Evolutionary conservation across 2,113 vertebrate species (phyloP).

Genomic region (Toxostoma redivivum): DNA sequence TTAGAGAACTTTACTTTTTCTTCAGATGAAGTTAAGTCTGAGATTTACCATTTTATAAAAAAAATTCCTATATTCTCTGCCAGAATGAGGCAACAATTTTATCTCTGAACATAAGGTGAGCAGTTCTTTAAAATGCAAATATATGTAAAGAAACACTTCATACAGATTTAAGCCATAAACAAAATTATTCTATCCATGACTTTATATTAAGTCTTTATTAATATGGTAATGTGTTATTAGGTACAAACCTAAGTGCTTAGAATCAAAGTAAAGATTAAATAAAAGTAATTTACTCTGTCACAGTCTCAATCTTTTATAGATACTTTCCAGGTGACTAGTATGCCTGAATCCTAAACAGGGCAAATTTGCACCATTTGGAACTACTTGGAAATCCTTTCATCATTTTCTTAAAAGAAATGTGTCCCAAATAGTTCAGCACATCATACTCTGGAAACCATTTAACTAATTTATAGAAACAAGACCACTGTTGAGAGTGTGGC

Average conservation of each 20-base stretch:
- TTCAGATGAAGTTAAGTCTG: background rate
- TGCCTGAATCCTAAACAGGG: slow-evolving; percentile 11
- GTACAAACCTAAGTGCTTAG: background rate
- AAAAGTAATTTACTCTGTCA: background rate
- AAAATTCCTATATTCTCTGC: background rate
- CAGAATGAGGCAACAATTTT: background rate
- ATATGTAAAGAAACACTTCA: background rate
- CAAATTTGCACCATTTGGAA: slow-evolving; percentile 63
- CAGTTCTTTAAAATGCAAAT: background rate
- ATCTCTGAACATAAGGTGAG: background rate
- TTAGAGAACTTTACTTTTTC: background rate
- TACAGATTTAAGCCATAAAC: background rate
- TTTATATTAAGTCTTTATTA: background rate
- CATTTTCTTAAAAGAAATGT: slow-evolving; percentile 48
- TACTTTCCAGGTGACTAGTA: slow-evolving; percentile 53
- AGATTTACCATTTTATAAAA: background rate
- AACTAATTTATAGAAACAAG: slow-evolving; percentile 64
- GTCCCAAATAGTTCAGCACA: slow-evolving; percentile 33
- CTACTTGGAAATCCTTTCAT: slow-evolving; percentile 61
- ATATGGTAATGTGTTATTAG: background rate
- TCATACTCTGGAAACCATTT: slow-evolving; percentile 68
- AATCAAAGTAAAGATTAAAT: slow-evolving; percentile 28
- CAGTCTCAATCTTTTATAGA: background rate
- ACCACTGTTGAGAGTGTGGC: slow-evolving; percentile 39
- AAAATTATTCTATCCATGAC: background rate